phyloP scores from a whole-genome alignment of 2,113 vertebrate genomes.

The Muntiacus muntjak region DNA sequence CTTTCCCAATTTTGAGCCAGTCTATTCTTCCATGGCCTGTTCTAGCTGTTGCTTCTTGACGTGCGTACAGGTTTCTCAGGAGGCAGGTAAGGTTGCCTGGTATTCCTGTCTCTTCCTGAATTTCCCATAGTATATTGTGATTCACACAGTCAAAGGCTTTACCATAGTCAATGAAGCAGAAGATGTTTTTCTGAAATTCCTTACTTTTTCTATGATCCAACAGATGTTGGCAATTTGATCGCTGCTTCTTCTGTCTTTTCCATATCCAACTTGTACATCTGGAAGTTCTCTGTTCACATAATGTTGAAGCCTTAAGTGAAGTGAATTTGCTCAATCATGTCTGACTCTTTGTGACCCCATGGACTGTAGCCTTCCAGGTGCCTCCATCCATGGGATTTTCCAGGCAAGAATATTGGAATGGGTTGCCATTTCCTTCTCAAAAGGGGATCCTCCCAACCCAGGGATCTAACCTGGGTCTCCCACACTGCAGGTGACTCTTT shows the following conservation, averaged over 20 bases:
- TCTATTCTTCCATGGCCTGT: neutral
- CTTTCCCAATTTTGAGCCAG: neutral
- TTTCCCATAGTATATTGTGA: neutral
- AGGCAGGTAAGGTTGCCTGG: neutral
- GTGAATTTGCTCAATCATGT: neutral
- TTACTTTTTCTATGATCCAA: neutral
- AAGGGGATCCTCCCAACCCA: neutral
- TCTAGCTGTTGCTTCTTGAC: neutral
- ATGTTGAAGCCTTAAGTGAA: neutral
- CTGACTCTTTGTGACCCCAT: accelerated
- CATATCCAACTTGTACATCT: neutral
- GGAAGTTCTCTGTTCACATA: neutral
- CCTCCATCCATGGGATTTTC: neutral
- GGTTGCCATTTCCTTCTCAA: neutral
- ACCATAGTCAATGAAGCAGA: neutral
- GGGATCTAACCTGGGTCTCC: neutral
- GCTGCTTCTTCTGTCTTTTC: neutral
- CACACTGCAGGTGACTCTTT: neutral
- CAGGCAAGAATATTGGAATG: neutral
- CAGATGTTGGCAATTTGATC: neutral
- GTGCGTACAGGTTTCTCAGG: neutral
- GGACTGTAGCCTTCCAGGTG: neutral
- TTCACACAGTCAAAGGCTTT: neutral
- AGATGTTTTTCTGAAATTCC: neutral
- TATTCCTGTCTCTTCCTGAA: neutral